These are phyloP conservation scores for Griposia aprilina DNA, from an alignment of 2,888 invertebrate species.

Conservation along the genomic window DNA sequence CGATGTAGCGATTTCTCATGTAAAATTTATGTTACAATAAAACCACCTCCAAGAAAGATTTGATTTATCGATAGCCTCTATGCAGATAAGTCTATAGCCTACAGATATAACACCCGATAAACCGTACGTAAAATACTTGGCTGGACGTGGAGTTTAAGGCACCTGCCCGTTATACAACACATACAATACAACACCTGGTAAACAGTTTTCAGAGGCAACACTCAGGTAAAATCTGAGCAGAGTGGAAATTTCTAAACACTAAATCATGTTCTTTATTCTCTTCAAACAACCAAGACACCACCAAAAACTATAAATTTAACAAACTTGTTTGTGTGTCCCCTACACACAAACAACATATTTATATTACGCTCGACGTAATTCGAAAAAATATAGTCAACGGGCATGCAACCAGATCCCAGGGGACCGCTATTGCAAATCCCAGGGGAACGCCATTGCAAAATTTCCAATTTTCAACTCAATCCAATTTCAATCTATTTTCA, in stretches of 20 bases:
- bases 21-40: background rate
- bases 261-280: slow-evolving; percentile 14
- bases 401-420: slow-evolving; percentile 50
- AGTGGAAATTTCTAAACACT: background rate
- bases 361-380: slow-evolving; percentile 43
- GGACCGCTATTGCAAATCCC: slow-evolving; percentile 54
- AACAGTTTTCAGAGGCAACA: background rate
- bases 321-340: too few relatives aligned
- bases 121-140: too few relatives aligned
- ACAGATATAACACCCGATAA: background rate
- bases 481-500: slow-evolving; percentile 70
- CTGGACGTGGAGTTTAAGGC: background rate
- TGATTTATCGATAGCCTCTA: background rate
- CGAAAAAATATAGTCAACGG: slow-evolving; percentile 60
- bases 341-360: slow-evolving; percentile 51
- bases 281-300: background rate
- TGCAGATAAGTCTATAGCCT: background rate
- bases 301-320: slow-evolving; percentile 29
- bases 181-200: background rate
- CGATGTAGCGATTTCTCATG: background rate
- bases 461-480: slow-evolving; percentile 68
- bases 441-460: slow-evolving; percentile 61
- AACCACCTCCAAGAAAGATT: background rate
- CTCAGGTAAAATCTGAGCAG: background rate
- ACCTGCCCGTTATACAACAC: background rate